A percentile compares a stretch with the other conserved stretches of the same genome.
phyloP scores from a whole-genome alignment of 2,113 vertebrate genomes.

The Ploceus nigricollis region DNA sequence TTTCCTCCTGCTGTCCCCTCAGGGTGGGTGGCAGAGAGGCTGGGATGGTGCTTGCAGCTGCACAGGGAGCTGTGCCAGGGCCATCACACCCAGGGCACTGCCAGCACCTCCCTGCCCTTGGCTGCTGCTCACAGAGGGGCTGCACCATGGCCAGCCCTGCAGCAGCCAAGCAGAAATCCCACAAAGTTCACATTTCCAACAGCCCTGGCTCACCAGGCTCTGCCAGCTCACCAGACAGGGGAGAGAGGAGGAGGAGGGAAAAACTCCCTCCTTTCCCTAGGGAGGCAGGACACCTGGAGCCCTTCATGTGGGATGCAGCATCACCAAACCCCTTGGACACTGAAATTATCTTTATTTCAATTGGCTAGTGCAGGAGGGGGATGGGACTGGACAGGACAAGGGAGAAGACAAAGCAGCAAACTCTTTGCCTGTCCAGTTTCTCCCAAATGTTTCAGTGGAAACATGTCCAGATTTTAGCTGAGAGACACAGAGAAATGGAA shows the following conservation, averaged over 20 bases:
- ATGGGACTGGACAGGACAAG: background rate
- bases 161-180: background rate
- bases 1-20: background rate
- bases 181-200: too few species aligned
- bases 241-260: too few species aligned
- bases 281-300: background rate
- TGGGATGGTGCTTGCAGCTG: too few species aligned
- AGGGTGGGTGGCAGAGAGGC: background rate
- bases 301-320: accelerated
- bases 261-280: too few species aligned
- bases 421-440: background rate
- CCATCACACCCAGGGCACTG: accelerated
- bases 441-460: background rate
- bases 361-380: background rate
- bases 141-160: background rate
- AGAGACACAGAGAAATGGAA: background rate
- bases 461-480: background rate
- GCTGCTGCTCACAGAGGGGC: background rate
- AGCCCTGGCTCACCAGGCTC: background rate
- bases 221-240: background rate
- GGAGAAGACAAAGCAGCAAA: background rate
- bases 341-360: background rate
- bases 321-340: too few species aligned
- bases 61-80: accelerated
- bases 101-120: background rate